phyloP scores from a whole-genome alignment of 2,113 vertebrate species.

The Hassar affinis region DNA sequence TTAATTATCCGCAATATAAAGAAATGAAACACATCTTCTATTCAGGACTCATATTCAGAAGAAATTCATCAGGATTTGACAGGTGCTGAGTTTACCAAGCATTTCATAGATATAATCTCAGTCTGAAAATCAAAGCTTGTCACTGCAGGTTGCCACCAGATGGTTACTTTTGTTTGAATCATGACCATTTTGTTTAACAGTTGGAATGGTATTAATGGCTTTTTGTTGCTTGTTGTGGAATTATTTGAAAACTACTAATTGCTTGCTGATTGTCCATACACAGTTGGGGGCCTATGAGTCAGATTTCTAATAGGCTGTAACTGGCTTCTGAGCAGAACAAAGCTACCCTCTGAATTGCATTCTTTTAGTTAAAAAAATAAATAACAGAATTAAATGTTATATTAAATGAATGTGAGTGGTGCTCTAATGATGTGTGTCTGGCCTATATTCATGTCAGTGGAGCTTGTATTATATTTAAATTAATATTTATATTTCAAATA shows the following conservation, averaged over 20 bases:
- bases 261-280: not conserved
- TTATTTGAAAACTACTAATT: slow-evolving; percentile 40
- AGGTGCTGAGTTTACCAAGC: not conserved
- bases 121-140: slow-evolving; percentile 13
- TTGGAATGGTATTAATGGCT: not conserved
- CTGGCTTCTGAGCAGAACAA: not conserved
- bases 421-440: not conserved
- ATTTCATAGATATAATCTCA: not conserved
- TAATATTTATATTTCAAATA: not conserved
- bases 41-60: not conserved
- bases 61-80: slow-evolving; percentile 4
- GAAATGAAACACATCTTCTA: not conserved
- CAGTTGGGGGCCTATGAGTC: not conserved
- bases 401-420: not conserved
- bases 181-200: not conserved
- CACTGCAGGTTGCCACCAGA: not conserved
- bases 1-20: not conserved
- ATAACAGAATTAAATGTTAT: not conserved
- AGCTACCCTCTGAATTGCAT: not conserved
- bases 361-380: not conserved
- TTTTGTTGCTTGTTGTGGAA: not conserved
- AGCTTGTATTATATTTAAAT: not conserved
- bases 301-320: not conserved
- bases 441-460: not conserved
- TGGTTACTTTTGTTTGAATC: not conserved